Base-by-base conservation (phyloP, 2,797 vertebrate genomes). In the Oreochromis mossambicus region DNA sequence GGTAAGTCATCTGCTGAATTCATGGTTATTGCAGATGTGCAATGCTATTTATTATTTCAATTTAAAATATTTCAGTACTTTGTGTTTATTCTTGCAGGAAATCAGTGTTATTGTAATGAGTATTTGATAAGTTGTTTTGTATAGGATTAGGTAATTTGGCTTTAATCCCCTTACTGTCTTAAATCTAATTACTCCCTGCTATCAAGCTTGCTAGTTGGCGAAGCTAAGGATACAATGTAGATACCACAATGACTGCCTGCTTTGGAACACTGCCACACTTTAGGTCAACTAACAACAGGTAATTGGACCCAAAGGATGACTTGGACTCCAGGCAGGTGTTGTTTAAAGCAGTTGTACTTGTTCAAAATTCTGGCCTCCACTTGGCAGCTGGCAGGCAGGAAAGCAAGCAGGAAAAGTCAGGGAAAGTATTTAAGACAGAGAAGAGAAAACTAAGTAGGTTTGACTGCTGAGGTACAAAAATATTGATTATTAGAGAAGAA, bases 231-330 rank as follows among this genome's bases (percentile, higher is more conserved):
- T 75, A 58, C 14, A 46, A 83, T 75, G 86, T 10, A 19, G 48
- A 80, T 77, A 61, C 24, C 38, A 43, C 38, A 56, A 46, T 70
- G 54, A 19, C 36, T 79, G 61, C 46, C 83, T 50, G 41, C 80
- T 83, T 77, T 78, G 48, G 75, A 84, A 38, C 66, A 17, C 6
- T 54, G 66, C 54, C 88, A 80, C 36, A 5, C 78, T 26, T 68
- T 26, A 88, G 75, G 77, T 88, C 82, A 84, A 41, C 77, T 38
- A 24, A 85, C 55, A 50, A 81, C 77, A 79, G 26, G 79, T 89
- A 91, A 92, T 82, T 92, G 87, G 81, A 83, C 89, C 89, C 91
- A 83, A 41, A 90, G 90, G 91, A 89, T 34, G 81, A 75, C 51
- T 78, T 61, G 34, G 83, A 77, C 75, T 83, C 11, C 14, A 78